Base-by-base conservation (phyloP, 2,888 invertebrate genomes). In the Syrista parreyssii region DNA sequence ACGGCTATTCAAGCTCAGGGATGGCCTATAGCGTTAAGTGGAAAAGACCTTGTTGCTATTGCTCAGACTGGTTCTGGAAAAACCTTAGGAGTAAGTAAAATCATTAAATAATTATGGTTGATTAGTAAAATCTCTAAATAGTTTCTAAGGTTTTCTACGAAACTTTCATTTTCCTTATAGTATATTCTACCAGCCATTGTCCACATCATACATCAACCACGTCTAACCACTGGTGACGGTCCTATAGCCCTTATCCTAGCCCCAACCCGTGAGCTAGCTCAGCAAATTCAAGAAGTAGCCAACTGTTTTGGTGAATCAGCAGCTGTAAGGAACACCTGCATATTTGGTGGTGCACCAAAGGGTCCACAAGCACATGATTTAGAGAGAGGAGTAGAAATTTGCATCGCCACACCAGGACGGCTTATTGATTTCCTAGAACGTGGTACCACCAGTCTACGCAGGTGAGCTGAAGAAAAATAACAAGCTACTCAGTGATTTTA, bases 331-430 rank as follows among this genome's bases (percentile, higher is more conserved):
- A 98, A 98, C 91, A 97, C 98, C 0, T 99, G 99, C 90, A 95
- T 99, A 69, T 99, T 99, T 91, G 99, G 99, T 73, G 99, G 99
- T n/a, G 98, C 99, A 1, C 98, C 98, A 0, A 99, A 98, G 91
- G 98, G 97, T 55, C 97, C 97, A 12, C 99, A 99, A 90, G 96
- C 96, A 0, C 93, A 96, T 78, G 95, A 96, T 88, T 92, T 97
- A 78, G 96, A 96, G 91, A 93, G 96, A 81, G 98, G 98, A 30
- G 97, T 98, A 75, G 98, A 99, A 92, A 98, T 99, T 88, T 95
- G 97, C 81, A 98, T 99, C 83, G 99, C 99, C 0, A 99, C 99
- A 30, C 99, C 99, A 4, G 99, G 99, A 73, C 94, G 99, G 84
- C 93, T 99, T 76, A 98, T 98, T 87, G 99, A 99, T 92, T 98